phyloP scores from a whole-genome alignment of 2,888 invertebrate genomes.

The Ennomos fuscantarius region DNA sequence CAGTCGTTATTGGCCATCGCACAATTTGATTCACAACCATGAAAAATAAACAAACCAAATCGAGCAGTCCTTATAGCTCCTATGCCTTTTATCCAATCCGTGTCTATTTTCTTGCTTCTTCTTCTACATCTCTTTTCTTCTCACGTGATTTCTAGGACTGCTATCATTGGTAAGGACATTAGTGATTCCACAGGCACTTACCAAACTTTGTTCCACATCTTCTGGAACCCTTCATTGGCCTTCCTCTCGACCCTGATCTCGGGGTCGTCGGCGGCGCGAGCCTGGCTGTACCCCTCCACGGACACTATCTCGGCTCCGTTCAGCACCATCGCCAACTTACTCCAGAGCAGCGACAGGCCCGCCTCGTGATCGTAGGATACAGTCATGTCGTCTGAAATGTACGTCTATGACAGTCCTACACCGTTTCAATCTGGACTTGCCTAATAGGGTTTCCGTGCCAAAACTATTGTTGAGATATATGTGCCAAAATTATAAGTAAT shows the following conservation, averaged over 20 bases:
- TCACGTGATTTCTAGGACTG: too few relatives aligned
- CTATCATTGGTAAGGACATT: too few relatives aligned
- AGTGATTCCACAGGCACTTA: slow-evolving; percentile 47
- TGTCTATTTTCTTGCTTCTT: too few relatives aligned
- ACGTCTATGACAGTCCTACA: too few relatives aligned
- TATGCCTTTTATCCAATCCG: too few relatives aligned
- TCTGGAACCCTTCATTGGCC: slow-evolving; percentile 89
- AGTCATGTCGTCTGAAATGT: slow-evolving; percentile 70
- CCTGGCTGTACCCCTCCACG: slow-evolving; percentile 88
- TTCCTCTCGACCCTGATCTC: slow-evolving; percentile 89
- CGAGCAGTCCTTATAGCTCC: too few relatives aligned
- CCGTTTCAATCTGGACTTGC: too few relatives aligned
- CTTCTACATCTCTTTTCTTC: too few relatives aligned
- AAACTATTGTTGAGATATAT: not conserved
- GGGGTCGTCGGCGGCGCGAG: slow-evolving; percentile 85
- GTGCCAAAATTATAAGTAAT: not conserved
- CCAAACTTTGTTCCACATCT: slow-evolving; percentile 91
- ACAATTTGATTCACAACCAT: too few relatives aligned
- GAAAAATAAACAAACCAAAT: not conserved
- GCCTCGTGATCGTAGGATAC: slow-evolving; percentile 65
- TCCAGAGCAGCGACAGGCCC: slow-evolving; percentile 74
- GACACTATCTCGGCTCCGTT: slow-evolving; percentile 90
- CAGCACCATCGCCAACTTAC: slow-evolving; percentile 83
- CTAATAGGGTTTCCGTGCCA: too few relatives aligned
- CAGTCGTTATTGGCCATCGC: too few relatives aligned